Evolutionary conservation across 2,888 invertebrate species (phyloP), one percentile per base, ranked within the genome.

Genomic region (Eristalis intricaria): DNA sequence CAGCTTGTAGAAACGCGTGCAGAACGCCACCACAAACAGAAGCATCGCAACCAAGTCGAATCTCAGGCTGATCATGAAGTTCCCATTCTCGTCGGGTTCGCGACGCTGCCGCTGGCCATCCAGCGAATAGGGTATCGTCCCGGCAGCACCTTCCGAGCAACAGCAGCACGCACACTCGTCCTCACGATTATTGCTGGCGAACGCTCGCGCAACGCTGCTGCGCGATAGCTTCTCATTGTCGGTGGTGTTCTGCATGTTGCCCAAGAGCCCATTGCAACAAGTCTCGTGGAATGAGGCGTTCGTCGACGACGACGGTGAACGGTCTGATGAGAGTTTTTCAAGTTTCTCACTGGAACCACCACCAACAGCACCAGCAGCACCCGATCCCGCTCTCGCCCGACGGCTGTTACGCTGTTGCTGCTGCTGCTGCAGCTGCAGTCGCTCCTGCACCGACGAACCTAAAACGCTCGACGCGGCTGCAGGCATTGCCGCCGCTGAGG

Each of bases 1-100:
- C 63, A 99, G 94, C 90, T 95, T 95, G 93, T 98, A 98, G 91
- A 98, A 95, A 89, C 99, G 95, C 32, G 98, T 97, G 23, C 94
- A 92, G 75, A 98, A 93, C 61, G 96, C 96, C 89, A 96, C 90
- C 15, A 95, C 81, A 91, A 98, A 95, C 78, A 99, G 93, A 64
- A 94, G 90, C 84, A 96, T 89, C 75, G 97, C 97, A 80, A 98
- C 94, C 74, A 97, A 90, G 93, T 98, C 97, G 84, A 98, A 93
- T 92, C 96, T 95, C 81, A 97, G 93, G 89, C 94, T 95, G 80
- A 96, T 93, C 90, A 93, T 93, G 89, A 95, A 94, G 88, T 81
- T 90, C 77, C 86, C 88, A 88, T 89, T 65, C 81, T 86, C 76
- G 58, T 89, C 65, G 23, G 64, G 68, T 0, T 50, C 19, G 19